Evolutionary conservation across 2,888 invertebrate species (phyloP).

Genomic region (Drosophila limbata): DNA sequence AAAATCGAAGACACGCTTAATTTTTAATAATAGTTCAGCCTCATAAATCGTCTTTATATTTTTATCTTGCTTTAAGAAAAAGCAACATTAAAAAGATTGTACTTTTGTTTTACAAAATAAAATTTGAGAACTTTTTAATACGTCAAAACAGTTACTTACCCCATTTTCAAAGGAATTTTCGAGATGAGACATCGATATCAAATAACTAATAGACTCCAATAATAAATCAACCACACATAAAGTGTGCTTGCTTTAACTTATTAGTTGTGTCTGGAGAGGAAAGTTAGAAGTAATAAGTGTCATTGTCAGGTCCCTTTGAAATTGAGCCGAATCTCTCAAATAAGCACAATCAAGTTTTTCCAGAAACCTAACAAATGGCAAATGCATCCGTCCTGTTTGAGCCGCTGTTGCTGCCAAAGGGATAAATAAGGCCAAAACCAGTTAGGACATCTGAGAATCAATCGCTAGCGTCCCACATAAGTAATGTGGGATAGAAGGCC

Average conservation of each 20-base stretch:
- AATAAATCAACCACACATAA: background rate
- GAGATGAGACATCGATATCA: too few species aligned
- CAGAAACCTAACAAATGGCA: conserved; percentile 7
- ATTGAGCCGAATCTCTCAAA: conserved; percentile 4
- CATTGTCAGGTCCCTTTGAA: background rate
- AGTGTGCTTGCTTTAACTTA: background rate
- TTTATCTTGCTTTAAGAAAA: too few species aligned
- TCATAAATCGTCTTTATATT: too few species aligned
- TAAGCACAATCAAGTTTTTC: conserved; percentile 30
- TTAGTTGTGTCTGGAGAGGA: background rate
- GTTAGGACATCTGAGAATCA: background rate
- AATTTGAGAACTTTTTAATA: too few species aligned
- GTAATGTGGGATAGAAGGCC: conserved; percentile 5
- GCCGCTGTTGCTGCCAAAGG: background rate
- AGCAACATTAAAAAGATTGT: too few species aligned
- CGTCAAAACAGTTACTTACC: too few species aligned
- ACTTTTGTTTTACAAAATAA: too few species aligned
- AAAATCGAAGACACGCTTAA: too few species aligned
- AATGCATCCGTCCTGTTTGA: conserved; percentile 9
- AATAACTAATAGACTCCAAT: background rate
- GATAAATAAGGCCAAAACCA: conserved; percentile 15
- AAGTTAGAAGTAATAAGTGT: too few species aligned
- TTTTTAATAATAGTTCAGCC: too few species aligned
- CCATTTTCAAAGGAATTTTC: too few species aligned
- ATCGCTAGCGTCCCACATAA: background rate